phyloP scores from a whole-genome alignment of 2,888 invertebrate genomes.

The Meandrusa payeni region DNA sequence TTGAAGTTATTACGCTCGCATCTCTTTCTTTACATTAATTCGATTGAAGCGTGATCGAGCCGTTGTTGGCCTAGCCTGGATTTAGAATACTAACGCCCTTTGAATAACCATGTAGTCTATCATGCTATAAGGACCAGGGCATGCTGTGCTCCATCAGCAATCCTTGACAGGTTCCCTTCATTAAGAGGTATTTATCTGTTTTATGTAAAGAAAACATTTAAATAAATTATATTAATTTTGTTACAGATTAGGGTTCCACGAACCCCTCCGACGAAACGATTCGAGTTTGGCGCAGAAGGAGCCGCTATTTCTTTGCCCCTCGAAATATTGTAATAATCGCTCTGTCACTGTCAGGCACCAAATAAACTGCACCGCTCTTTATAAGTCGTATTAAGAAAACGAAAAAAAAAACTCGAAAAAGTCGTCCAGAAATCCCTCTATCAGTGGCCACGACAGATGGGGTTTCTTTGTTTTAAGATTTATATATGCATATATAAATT shows the following conservation, averaged over 20 bases:
- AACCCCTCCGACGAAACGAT: slow-evolving; percentile 71
- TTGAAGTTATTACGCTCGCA: no score
- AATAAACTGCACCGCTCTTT: slow-evolving; percentile 69
- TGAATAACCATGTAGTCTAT: no score
- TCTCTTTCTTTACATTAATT: no score
- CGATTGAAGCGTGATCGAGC: no score
- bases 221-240: slow-evolving; percentile 34
- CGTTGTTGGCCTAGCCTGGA: no score
- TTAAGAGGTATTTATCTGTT: no score
- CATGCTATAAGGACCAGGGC: no score
- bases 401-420: slow-evolving; percentile 58
- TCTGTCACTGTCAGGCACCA: slow-evolving; percentile 68
- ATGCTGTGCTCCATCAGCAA: no score
- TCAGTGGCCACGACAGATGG: slow-evolving; percentile 73
- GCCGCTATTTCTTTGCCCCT: slow-evolving; percentile 48
- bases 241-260: slow-evolving; percentile 67
- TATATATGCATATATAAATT: slow-evolving; percentile 77
- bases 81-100: no score
- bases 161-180: no score
- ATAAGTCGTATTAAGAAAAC: slow-evolving; percentile 63
- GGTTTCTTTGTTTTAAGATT: slow-evolving; percentile 44
- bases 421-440: slow-evolving; percentile 47
- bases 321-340: slow-evolving; percentile 64
- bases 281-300: slow-evolving; percentile 61
- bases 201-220: no score